Base-by-base conservation (phyloP, 2,888 invertebrate genomes). In the Endomychus coccineus region DNA sequence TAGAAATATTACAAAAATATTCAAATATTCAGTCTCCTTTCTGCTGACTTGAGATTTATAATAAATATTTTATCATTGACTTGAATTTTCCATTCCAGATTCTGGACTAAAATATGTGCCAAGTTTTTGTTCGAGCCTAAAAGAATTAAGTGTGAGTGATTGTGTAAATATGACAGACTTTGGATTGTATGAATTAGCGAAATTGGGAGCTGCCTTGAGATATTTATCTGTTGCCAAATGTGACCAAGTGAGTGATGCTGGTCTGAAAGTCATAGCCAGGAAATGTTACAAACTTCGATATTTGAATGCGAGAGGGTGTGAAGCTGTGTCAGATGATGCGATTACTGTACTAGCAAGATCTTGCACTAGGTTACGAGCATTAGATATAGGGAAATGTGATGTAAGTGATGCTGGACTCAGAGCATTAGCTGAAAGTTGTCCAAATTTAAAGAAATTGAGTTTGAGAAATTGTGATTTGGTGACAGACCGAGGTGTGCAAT, bases 141-240 rank as follows among this genome's bases (percentile, higher is more conserved):
- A 87, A 46, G 92, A 94, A 64, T 71, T 94, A 22, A 87, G 87
- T 51, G 84, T 94, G 21, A 90, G 90, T 21, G 94, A 94, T 68
- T 94, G 94, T 62, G 73, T 79, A 11, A 83, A 83, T 45, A 80
- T 92, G 41, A 89, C 92, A 0, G 92, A 94, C 64, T 90, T 89
- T 56, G 91, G 91, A 0, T 71, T 92, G 17, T 86, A 90, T 58
- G 91, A 92, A 65, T 66, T 94, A 40, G 89, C 91, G 6, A 84
- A 89, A 55, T 68, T 94, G 14, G 90, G 90, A 1, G 83, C 87
- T 0, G 87, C 86, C n/a, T 67, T 94, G 45, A 77, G 92, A 11
- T 94, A 94, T 65, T 75, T 94, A 9, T 92, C 91, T 15, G 89
- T 92, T 15, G 92, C 92, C 12, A 94, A 94, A 66, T 94, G 94